Percentiles rank a stretch among this genome's conserved stretches.
Evolutionary conservation across 2,888 invertebrate species (phyloP).

Genomic region (Eupithecia insigniata): DNA sequence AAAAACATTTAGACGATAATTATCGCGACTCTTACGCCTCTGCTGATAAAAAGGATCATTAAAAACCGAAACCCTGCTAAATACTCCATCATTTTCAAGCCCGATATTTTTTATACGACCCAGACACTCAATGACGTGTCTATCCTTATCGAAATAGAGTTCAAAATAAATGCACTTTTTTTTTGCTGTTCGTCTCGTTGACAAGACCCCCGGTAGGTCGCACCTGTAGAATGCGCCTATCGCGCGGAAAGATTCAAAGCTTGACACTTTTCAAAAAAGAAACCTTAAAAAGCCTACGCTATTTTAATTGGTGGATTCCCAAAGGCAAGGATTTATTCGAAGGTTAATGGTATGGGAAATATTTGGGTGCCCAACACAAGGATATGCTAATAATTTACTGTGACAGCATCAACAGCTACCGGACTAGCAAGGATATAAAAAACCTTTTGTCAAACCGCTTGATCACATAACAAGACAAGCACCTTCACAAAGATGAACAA

Average conservation of each 20-base stretch:
- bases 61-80: conserved; percentile 44
- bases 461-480: conserved; percentile 25
- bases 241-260: conserved; percentile 78
- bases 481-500: background rate
- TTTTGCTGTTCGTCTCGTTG: conserved; percentile 55
- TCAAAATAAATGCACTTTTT: conserved; percentile 44
- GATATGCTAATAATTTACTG: conserved; percentile 78
- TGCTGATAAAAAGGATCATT: conserved; percentile 51
- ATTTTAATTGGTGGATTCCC: conserved; percentile 78
- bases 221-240: conserved; percentile 81
- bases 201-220: conserved; percentile 73
- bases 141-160: conserved; percentile 45
- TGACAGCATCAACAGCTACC: conserved; percentile 60
- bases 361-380: conserved; percentile 60
- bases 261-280: conserved; percentile 67
- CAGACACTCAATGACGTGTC: background rate
- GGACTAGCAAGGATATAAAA: conserved; percentile 45
- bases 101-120: conserved; percentile 51
- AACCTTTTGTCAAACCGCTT: conserved; percentile 19
- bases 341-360: conserved; percentile 72
- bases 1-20: conserved; percentile 35
- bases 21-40: conserved; percentile 55
- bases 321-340: conserved; percentile 74
- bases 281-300: conserved; percentile 65
- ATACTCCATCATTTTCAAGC: conserved; percentile 58